Evolutionary conservation across 2,888 invertebrate species (phyloP).

Genomic region (Lasioglossum leucozonium): DNA sequence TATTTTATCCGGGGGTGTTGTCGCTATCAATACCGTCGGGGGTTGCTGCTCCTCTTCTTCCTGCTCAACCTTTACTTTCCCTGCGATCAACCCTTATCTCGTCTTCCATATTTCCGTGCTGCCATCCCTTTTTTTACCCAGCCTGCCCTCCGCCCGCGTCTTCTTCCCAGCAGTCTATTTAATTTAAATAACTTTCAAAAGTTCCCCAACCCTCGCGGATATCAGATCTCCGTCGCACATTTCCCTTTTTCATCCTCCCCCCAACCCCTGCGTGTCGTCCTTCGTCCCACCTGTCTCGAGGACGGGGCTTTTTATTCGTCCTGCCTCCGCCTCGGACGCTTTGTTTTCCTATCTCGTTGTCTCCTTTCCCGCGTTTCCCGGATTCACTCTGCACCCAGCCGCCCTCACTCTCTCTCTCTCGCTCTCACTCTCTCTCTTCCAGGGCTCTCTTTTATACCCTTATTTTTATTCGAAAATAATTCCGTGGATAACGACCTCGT

Average conservation of each 20-base stretch:
- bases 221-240: constrained; percentile 64
- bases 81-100: constrained; percentile 76
- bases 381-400: constrained; percentile 25
- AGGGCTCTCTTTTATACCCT: constrained; percentile 47
- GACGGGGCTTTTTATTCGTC: constrained; percentile 28
- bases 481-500: constrained; percentile 65
- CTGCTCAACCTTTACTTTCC: constrained; percentile 46
- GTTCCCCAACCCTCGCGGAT: constrained; percentile 63
- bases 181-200: constrained; percentile 81
- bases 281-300: constrained; percentile 32
- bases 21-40: constrained; percentile 74
- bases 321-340: constrained; percentile 22
- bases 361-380: constrained; percentile 24
- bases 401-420: too few relatives aligned
- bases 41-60: constrained; percentile 25
- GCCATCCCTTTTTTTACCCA: constrained; percentile 32
- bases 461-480: constrained; percentile 73
- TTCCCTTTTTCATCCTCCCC: neutral
- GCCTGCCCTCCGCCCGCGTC: constrained; percentile 25
- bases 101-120: constrained; percentile 53
- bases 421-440: too few relatives aligned
- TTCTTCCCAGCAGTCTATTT: constrained; percentile 71
- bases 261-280: too few relatives aligned
- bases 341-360: constrained; percentile 43
- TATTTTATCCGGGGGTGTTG: constrained; percentile 75